These are phyloP conservation scores for Scaptomyza flava DNA, from an alignment of 2,888 invertebrate species.

Conservation along the genomic window DNA sequence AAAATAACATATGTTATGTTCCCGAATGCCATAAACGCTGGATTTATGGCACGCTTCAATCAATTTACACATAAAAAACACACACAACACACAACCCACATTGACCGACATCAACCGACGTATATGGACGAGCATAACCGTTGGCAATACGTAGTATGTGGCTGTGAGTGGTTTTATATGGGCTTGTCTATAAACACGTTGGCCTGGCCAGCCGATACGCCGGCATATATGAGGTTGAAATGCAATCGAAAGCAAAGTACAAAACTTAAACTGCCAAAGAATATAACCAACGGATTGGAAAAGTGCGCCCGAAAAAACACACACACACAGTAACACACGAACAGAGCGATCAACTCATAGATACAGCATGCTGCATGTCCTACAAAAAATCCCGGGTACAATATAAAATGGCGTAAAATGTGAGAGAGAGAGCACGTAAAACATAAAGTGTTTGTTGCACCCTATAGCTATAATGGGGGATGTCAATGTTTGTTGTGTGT, in stretches of 20 bases:
- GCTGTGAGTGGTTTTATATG: constrained; percentile 72
- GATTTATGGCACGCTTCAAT: constrained; percentile 20
- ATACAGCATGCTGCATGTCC: constrained; percentile 27
- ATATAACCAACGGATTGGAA: constrained; percentile 92
- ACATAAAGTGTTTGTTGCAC: constrained; percentile 39
- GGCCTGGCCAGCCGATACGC: constrained; percentile 86
- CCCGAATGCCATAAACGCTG: constrained; percentile 23
- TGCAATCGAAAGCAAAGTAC: constrained; percentile 80
- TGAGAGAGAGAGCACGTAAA: constrained; percentile 39
- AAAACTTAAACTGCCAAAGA: constrained; percentile 88
- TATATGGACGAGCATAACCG: too few species aligned
- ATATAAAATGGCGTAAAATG: constrained; percentile 56
- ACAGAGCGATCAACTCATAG: constrained; percentile 13
- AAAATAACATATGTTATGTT: constrained; percentile 2
- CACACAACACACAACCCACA: neutral
- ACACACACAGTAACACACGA: constrained; percentile 84
- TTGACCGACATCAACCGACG: constrained; percentile 2
- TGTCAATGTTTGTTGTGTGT: neutral
- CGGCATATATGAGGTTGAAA: constrained; percentile 90
- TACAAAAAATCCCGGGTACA: constrained; percentile 39
- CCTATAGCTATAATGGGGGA: constrained; percentile 6
- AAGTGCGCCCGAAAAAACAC: constrained; percentile 89
- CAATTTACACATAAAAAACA: constrained; percentile 22
- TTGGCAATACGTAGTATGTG: neutral
- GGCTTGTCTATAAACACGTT: constrained; percentile 91